Evolutionary conservation across 2,113 vertebrate genomes (phyloP).

Genomic region (Emydocephalus ijimae): DNA sequence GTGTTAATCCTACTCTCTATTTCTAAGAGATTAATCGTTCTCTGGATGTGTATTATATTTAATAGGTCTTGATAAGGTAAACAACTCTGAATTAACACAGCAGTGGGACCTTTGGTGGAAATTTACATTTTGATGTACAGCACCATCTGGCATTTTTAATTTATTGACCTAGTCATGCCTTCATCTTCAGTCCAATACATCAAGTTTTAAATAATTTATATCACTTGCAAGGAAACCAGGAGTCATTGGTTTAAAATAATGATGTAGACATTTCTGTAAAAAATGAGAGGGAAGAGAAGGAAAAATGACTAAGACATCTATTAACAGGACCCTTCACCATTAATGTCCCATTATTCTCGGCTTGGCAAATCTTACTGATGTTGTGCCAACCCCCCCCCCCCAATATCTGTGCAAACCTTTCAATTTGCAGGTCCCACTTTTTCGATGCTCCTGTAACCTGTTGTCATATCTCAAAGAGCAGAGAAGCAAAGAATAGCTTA

Average conservation of each 20-base stretch:
- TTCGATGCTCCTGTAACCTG: neutral
- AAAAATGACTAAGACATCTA: neutral
- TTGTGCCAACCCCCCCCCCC: neutral
- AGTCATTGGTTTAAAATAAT: neutral
- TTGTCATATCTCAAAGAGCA: neutral
- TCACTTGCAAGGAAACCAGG: neutral
- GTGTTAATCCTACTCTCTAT: neutral
- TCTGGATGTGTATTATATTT: constrained; percentile 5
- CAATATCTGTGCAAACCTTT: neutral
- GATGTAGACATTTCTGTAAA: neutral
- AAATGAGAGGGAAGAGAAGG: neutral
- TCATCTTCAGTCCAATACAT: neutral
- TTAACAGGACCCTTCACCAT: neutral
- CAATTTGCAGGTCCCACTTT: neutral
- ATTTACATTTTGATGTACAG: constrained; percentile 20
- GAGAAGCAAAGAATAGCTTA: neutral
- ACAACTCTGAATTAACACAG: constrained; percentile 19
- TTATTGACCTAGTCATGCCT: neutral
- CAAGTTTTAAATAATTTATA: constrained; percentile 9
- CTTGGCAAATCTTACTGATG: neutral
- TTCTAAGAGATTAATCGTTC: neutral
- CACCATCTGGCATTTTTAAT: constrained; percentile 4
- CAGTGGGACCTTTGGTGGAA: neutral
- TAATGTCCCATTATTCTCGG: neutral
- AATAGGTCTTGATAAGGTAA: constrained; percentile 1